Conservation (phyloP, 2,113 vertebrate species). For the Puntigrus tetrazona region DNA sequence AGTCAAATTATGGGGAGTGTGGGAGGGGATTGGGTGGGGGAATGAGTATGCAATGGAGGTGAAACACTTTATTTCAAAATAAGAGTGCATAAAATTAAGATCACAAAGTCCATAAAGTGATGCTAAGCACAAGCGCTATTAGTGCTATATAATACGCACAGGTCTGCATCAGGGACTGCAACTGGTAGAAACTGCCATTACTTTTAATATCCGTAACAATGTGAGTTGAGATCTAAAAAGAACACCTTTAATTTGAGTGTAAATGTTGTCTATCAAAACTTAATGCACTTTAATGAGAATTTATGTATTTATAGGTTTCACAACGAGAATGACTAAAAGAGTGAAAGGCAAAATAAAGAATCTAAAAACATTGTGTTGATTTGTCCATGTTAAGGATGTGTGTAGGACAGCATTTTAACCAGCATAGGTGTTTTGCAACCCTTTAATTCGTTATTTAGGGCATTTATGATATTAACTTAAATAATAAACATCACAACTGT, state of each 20-base stretch:
- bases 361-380: not conserved
- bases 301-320: constrained; percentile 24
- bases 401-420: not conserved
- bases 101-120: not conserved
- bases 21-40: no score
- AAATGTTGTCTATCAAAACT: constrained; percentile 6
- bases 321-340: not conserved
- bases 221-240: not conserved
- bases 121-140: not conserved
- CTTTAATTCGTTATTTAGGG: not conserved
- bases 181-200: constrained; percentile 11
- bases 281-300: constrained; percentile 23
- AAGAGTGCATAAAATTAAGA: not conserved
- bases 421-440: constrained; percentile 22
- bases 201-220: not conserved
- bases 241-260: constrained; percentile 21
- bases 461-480: no score
- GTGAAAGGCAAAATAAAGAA: constrained; percentile 1
- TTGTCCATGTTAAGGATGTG: not conserved
- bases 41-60: not conserved
- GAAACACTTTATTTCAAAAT: not conserved
- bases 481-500: no score
- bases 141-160: constrained; percentile 6
- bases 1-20: no score
- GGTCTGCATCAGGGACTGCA: constrained; percentile 1